Evolutionary conservation across 1,140 invertebrate species (phyloP).

Genomic region (Zaprionus lachaisei): DNA sequence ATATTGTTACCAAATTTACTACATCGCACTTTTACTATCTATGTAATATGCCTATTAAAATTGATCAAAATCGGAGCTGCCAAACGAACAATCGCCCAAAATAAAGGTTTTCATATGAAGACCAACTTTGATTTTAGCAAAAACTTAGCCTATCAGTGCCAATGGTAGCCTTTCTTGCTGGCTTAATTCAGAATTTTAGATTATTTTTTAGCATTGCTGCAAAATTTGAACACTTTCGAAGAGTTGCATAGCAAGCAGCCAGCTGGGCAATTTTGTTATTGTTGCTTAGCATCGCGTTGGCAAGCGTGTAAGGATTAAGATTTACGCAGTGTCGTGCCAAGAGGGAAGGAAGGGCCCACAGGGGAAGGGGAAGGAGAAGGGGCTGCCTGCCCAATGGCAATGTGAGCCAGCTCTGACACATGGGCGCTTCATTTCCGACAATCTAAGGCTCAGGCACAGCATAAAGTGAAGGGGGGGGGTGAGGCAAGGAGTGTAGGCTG

Average conservation of each 20-base stretch:
- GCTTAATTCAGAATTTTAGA: no score
- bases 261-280: conserved; percentile 40
- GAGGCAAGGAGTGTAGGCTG: background rate
- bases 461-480: background rate
- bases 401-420: conserved; percentile 68
- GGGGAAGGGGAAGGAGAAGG: background rate
- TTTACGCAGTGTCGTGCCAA: conserved; percentile 64
- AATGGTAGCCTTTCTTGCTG: no score
- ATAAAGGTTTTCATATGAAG: no score
- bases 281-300: conserved; percentile 61
- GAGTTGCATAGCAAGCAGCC: background rate
- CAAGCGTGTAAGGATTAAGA: conserved; percentile 77
- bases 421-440: conserved; percentile 73
- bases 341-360: conserved; percentile 29
- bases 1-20: no score
- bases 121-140: no score
- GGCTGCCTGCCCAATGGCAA: conserved; percentile 13
- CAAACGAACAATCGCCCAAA: no score
- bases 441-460: conserved; percentile 27
- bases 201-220: no score
- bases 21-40: no score
- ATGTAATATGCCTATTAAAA: no score
- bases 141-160: no score
- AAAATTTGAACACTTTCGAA: no score
- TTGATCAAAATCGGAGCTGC: no score